These are phyloP conservation scores for Laticauda laticaudata DNA, from an alignment of 2,113 vertebrate genomes.

Conservation along the genomic window DNA sequence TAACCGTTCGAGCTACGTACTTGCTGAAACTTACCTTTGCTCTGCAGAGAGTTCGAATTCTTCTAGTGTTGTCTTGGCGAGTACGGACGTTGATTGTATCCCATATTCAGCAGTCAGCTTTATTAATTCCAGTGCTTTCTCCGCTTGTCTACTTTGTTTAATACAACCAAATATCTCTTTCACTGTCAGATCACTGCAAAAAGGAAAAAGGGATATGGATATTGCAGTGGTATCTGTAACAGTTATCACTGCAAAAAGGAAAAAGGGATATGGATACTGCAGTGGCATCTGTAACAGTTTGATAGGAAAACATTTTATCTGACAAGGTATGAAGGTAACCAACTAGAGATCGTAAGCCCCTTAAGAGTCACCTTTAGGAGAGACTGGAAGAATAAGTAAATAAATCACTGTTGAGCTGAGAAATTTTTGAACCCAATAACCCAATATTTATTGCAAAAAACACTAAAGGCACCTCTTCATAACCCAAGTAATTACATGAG, in stretches of 20 bases:
- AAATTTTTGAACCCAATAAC: neutral
- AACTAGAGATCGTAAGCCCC: neutral
- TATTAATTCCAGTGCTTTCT: constrained; percentile 79
- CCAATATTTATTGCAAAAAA: neutral
- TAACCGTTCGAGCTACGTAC: neutral
- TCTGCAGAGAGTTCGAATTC: constrained; percentile 74
- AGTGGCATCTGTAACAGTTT: neutral
- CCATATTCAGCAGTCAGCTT: constrained; percentile 78
- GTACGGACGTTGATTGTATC: constrained; percentile 65
- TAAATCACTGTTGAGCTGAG: neutral
- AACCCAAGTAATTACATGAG: too few relatives aligned
- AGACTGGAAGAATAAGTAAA: neutral
- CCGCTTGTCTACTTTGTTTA: constrained; percentile 43
- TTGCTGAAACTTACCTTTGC: constrained; percentile 76
- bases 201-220: neutral
- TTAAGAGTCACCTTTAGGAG: neutral
- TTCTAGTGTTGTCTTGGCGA: constrained; percentile 61
- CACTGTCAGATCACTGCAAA: constrained; percentile 74
- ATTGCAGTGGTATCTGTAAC: neutral
- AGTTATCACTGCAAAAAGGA: constrained; percentile 63
- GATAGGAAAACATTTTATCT: neutral
- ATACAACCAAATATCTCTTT: constrained; percentile 75
- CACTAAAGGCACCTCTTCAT: neutral
- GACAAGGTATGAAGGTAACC: neutral
- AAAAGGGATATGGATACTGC: neutral